Evolutionary conservation across 2,888 invertebrate species (phyloP).

Genomic region (Himalopsyche japonica): DNA sequence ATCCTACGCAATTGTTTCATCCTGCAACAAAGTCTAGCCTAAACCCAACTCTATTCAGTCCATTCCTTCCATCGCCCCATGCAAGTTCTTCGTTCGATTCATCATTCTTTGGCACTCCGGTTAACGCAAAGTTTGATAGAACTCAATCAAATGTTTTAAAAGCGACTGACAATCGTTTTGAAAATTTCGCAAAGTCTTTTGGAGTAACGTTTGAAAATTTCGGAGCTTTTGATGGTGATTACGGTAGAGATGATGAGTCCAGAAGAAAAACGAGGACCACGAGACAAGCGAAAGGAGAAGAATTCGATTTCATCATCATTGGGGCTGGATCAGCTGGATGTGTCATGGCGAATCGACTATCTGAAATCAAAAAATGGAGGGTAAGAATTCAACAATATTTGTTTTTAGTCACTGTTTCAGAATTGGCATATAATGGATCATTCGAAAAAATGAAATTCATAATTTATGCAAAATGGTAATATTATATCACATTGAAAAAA

Average conservation of each 20-base stretch:
- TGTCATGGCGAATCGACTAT: conserved; percentile 66
- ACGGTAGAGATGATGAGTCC: not conserved
- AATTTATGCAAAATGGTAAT: no score
- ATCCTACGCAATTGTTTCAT: not conserved
- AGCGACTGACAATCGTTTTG: conserved; percentile 28
- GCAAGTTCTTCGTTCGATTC: conserved; percentile 19
- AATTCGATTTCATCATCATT: conserved; percentile 66
- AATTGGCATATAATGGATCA: no score
- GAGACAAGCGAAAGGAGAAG: conserved; percentile 44
- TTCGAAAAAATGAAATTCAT: no score
- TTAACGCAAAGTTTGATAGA: conserved; percentile 10
- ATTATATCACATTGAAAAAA: no score
- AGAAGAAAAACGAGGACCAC: not conserved
- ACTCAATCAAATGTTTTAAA: conserved; percentile 18
- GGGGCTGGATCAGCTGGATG: conserved; percentile 72
- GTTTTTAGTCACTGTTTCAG: no score
- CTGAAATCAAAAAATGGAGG: conserved; percentile 65
- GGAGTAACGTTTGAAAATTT: conserved; percentile 19
- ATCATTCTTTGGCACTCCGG: not conserved
- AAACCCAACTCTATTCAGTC: conserved; percentile 2
- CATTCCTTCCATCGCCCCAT: conserved; percentile 17
- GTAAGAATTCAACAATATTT: conserved; percentile 47
- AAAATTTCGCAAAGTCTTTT: conserved; percentile 29
- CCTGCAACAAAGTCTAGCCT: not conserved
- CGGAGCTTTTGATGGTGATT: not conserved